phyloP scores from a whole-genome alignment of 1,140 invertebrate genomes.

The Paramacrobiotus metropolitanus region DNA sequence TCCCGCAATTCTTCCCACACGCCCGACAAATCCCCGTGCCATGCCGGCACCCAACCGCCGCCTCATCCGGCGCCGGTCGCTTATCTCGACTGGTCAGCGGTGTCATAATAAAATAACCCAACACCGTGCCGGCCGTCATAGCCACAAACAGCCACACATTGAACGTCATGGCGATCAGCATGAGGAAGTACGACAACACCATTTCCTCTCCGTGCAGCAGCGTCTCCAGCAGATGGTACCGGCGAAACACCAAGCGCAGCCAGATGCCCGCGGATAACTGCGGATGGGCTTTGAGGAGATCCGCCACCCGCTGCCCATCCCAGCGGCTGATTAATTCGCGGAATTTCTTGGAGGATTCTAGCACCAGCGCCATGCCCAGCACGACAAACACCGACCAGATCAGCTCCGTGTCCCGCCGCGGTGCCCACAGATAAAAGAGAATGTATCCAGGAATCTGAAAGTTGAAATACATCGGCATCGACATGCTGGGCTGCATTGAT shows the following conservation, averaged over 20 bases:
- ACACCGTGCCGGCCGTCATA: constrained; percentile 24
- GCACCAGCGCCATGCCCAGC: not conserved
- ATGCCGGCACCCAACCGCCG: too few species aligned
- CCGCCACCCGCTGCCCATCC: not conserved
- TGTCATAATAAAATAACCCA: constrained; percentile 29
- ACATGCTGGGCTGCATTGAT: too few species aligned
- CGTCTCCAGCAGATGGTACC: not conserved
- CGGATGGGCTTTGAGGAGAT: not conserved
- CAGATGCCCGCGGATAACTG: not conserved
- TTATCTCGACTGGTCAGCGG: too few species aligned
- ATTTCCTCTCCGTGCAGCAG: constrained; percentile 21
- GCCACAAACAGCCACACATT: constrained; percentile 28
- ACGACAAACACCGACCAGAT: not conserved
- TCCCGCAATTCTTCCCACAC: too few species aligned
- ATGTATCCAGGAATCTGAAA: not conserved
- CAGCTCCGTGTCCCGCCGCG: not conserved
- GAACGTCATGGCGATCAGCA: constrained; percentile 32
- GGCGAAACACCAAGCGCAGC: not conserved
- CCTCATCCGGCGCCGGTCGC: too few species aligned
- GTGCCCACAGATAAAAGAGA: not conserved
- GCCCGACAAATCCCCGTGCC: too few species aligned
- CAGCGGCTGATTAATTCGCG: not conserved
- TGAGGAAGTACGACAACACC: constrained; percentile 26
- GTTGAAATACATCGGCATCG: not conserved
- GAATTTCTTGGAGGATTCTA: not conserved